Base-by-base conservation (phyloP, 2,888 invertebrate genomes). In the Nesidiocoris tenuis region DNA sequence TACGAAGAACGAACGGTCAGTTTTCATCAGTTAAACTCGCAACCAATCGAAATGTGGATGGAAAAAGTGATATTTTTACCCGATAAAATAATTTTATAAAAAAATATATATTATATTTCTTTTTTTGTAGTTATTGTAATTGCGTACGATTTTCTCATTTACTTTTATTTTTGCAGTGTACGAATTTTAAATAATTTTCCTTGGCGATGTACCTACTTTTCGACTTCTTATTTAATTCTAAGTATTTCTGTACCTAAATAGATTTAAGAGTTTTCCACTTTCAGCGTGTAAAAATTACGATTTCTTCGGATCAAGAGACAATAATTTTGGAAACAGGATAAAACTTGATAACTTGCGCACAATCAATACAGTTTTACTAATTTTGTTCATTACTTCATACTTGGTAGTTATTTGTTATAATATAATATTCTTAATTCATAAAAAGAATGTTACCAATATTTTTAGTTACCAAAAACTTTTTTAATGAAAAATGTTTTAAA, bases 401-500 rank as follows among this genome's bases (percentile, higher is more conserved):
- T 39, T 7, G 12, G 39, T 39, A 39, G 5, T 39, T 39, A 39
- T 39, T 39, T 39, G 39, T 39, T 39, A 39, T 39, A n/a, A 39
- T 39, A 39, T 7, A 39, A 39, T 39, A 39, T 39, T 39, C 39
- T 39, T 39, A 39, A 7, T 39, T 39, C 39, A 39, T 39, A 39
- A 39, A 23, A 25, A 67, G 57, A 68, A 68, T 68, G 68, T 68
- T 68, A 68, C 68, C 68, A 68, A 67, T 63, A 63, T 9, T 63
- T 16, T 67, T 68, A 68, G 68, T 68, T 68, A 68, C 68, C 68
- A 68, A 68, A 68, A 63, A 63, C 12, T 39, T 39, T 39, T 39
- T 39, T 12, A 39, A 39, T 7, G 39, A 39, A 39, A 39, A 12
- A 39, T n/a, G n/a, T n/a, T n/a, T n/a, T n/a, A 39, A 39, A 39